phyloP scores from a whole-genome alignment of 1,140 invertebrate species.

The Drosophila fuyamai region DNA sequence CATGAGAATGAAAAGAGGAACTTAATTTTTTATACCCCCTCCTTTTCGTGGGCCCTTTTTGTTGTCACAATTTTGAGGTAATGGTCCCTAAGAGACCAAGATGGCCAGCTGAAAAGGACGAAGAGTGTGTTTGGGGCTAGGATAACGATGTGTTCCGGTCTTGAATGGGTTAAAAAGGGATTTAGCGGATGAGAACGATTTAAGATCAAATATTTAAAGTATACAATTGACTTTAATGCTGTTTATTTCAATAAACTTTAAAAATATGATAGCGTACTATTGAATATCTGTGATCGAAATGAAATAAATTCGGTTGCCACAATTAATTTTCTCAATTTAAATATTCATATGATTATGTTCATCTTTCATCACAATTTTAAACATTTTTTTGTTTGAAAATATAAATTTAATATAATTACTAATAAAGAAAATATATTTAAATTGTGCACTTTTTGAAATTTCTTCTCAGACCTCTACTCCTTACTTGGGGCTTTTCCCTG shows the following conservation, averaged over 20 bases:
- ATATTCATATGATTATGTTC: background rate
- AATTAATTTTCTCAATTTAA: too few relatives aligned
- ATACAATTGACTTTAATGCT: too few relatives aligned
- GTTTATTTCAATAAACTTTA: too few relatives aligned
- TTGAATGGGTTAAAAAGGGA: constrained; percentile 8
- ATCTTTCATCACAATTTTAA: background rate
- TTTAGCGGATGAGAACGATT: too few relatives aligned
- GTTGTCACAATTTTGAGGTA: constrained; percentile 65
- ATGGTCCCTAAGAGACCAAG: constrained; percentile 62
- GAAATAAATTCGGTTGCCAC: too few relatives aligned
- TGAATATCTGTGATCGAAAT: too few relatives aligned
- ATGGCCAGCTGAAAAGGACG: background rate
- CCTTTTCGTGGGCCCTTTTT: constrained; percentile 10
- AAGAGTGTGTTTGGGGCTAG: background rate
- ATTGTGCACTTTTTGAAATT: too few relatives aligned
- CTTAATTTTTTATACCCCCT: constrained; percentile 58
- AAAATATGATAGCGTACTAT: too few relatives aligned
- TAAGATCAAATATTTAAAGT: too few relatives aligned
- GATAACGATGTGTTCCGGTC: constrained; percentile 27
- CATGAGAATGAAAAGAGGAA: constrained; percentile 51
- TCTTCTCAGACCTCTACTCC: too few relatives aligned
- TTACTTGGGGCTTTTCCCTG: constrained; percentile 1
- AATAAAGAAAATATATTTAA: background rate
- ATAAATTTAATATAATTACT: background rate
- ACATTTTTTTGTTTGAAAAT: background rate